Evolutionary conservation across 1,140 invertebrate genomes (phyloP).

Genomic region (Euglossa dilemma): DNA sequence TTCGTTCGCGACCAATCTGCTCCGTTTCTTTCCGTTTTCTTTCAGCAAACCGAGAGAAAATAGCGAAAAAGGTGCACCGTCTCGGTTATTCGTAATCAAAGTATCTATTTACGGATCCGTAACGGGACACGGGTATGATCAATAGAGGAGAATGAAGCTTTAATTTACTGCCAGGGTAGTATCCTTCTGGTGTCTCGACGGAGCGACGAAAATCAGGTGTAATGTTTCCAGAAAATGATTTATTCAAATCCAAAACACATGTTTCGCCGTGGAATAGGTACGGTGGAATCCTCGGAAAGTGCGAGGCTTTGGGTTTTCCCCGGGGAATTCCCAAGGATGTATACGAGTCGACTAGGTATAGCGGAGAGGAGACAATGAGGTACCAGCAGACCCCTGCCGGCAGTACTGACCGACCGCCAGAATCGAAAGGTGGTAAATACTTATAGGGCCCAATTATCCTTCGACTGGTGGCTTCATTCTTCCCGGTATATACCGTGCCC

Average conservation of each 20-base stretch:
- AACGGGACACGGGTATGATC: conserved; percentile 23
- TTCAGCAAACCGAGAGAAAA: too few relatives aligned
- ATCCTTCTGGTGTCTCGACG: neutral
- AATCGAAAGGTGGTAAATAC: conserved; percentile 65
- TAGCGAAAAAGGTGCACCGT: too few relatives aligned
- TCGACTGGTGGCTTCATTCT: conserved; percentile 70
- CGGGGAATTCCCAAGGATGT: conserved; percentile 37
- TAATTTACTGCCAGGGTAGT: conserved; percentile 30
- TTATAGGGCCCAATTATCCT: conserved; percentile 70
- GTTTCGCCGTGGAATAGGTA: neutral
- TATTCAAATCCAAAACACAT: conserved; percentile 59
- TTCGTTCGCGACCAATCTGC: too few relatives aligned
- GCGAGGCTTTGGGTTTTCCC: conserved; percentile 48
- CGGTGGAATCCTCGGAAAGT: neutral
- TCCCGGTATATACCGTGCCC: neutral
- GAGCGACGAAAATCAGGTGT: neutral
- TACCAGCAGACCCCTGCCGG: conserved; percentile 59
- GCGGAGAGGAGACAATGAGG: conserved; percentile 48
- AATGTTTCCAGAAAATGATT: conserved; percentile 22
- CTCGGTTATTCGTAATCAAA: neutral
- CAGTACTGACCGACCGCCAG: conserved; percentile 38
- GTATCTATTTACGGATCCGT: conserved; percentile 45
- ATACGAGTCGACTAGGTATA: conserved; percentile 16
- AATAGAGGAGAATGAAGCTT: conserved; percentile 24
- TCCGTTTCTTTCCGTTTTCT: too few relatives aligned